phyloP scores from a whole-genome alignment of 2,113 vertebrate genomes.

The Poeciliopsis retropinna region DNA sequence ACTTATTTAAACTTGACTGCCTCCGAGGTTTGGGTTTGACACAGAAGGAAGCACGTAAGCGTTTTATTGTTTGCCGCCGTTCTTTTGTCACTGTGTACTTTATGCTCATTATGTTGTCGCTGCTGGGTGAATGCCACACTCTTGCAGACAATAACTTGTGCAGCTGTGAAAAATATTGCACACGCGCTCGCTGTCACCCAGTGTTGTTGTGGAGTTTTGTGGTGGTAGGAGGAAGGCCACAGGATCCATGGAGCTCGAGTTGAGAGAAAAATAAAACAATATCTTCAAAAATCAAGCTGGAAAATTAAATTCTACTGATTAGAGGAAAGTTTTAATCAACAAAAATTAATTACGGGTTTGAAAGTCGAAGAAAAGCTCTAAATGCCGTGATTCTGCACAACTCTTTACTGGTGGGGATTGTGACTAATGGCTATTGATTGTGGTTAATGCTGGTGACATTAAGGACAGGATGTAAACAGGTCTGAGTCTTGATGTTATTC shows the following conservation, averaged over 20 bases:
- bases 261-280: constrained; percentile 16
- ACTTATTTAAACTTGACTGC: constrained; percentile 27
- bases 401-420: constrained; percentile 5
- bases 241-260: background rate
- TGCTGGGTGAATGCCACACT: constrained; percentile 21
- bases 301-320: constrained; percentile 17
- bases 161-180: constrained; percentile 1
- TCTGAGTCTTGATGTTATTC: background rate
- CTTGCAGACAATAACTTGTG: background rate
- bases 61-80: constrained; percentile 4
- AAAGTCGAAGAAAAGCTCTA: constrained; percentile 1
- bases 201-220: constrained; percentile 20
- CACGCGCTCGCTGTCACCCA: background rate
- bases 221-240: background rate
- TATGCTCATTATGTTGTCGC: constrained; percentile 31
- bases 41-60: constrained; percentile 5
- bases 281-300: constrained; percentile 2
- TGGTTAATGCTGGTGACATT: constrained; percentile 32
- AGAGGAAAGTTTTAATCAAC: constrained; percentile 37
- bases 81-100: constrained; percentile 2
- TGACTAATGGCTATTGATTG: constrained; percentile 36
- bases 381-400: constrained; percentile 8
- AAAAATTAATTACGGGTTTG: background rate
- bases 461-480: constrained; percentile 19
- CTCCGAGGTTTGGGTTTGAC: constrained; percentile 20